phyloP scores from a whole-genome alignment of 1,140 invertebrate genomes.

The Pogonus chalceus region DNA sequence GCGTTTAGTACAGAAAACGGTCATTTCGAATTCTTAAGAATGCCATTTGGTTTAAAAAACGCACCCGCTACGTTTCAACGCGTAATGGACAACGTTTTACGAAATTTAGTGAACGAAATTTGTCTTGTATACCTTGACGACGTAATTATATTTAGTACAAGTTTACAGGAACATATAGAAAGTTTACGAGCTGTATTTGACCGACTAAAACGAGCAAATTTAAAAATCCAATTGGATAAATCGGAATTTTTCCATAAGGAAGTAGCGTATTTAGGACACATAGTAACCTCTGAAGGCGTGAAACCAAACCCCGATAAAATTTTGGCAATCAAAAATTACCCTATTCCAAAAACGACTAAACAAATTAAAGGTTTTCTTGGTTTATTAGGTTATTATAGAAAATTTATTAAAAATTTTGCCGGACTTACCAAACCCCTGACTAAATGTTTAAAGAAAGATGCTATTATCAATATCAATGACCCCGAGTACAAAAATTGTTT shows the following conservation, averaged over 20 bases:
- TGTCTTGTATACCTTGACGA: conserved; percentile 32
- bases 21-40: conserved; percentile 30
- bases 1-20: conserved; percentile 30
- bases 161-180: conserved; percentile 19
- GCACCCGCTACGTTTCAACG: conserved; percentile 35
- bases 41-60: conserved; percentile 34
- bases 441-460: conserved; percentile 29
- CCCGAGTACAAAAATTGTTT: conserved; percentile 14
- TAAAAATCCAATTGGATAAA: conserved; percentile 24
- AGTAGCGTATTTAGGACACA: conserved; percentile 12
- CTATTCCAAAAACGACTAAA: conserved; percentile 15
- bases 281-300: conserved; percentile 15
- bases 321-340: conserved; percentile 15
- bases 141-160: conserved; percentile 20
- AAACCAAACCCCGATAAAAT: conserved; percentile 16
- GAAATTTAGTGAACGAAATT: conserved; percentile 20
- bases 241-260: conserved; percentile 19
- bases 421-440: conserved; percentile 30
- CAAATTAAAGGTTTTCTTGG: conserved; percentile 17
- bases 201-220: conserved; percentile 14
- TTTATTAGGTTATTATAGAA: conserved; percentile 15
- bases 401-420: conserved; percentile 22
- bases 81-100: conserved; percentile 32
- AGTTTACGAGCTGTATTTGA: conserved; percentile 17
- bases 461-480: neutral